These are phyloP conservation scores for Myotis davidii DNA, from an alignment of 2,113 vertebrate genomes.

Conservation along the genomic window DNA sequence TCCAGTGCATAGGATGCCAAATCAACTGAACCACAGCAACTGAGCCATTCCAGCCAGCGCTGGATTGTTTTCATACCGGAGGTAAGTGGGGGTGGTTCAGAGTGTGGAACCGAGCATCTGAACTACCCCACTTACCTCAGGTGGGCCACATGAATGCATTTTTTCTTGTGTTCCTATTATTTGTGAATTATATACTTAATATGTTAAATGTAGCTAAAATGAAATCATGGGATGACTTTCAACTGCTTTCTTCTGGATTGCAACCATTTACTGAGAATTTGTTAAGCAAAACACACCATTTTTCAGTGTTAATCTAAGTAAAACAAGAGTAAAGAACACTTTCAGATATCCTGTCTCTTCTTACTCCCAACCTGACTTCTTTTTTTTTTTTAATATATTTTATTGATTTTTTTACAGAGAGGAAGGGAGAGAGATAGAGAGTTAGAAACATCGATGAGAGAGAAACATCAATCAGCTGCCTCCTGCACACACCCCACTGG, in stretches of 20 bases:
- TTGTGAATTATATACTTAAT: conserved; percentile 22
- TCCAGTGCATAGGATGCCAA: background rate
- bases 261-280: background rate
- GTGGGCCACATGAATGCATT: background rate
- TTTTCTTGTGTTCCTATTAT: background rate
- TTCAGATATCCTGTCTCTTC: background rate
- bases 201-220: conserved; percentile 3
- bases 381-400: no score
- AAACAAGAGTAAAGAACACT: background rate
- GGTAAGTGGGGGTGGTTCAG: background rate
- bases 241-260: background rate
- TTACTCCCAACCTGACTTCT: background rate
- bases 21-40: background rate
- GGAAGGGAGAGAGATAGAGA: no score
- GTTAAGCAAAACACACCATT: background rate
- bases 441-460: no score
- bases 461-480: no score
- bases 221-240: background rate
- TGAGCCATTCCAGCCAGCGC: background rate
- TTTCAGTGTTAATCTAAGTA: conserved; percentile 8
- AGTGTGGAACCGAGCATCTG: background rate
- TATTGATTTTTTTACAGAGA: no score
- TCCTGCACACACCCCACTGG: no score
- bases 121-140: no score
- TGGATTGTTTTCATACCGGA: background rate